These are phyloP conservation scores for Drusus annulatus DNA, from an alignment of 1,140 invertebrate species.

Conservation along the genomic window DNA sequence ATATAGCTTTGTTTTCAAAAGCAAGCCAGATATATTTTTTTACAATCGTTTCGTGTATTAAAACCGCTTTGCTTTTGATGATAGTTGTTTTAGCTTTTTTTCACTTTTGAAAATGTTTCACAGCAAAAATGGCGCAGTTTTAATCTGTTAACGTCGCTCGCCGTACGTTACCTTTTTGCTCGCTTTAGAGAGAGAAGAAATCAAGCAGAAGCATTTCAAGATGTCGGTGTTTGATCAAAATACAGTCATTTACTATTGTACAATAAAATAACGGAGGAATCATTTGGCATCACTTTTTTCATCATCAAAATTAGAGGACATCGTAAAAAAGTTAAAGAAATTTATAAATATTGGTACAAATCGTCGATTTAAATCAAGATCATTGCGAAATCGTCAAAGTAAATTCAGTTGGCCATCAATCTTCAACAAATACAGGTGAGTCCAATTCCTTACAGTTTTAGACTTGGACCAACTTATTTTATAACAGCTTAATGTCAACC, in stretches of 20 bases:
- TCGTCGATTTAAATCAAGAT: too few species aligned
- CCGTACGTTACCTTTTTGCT: background rate
- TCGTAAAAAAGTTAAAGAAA: too few species aligned
- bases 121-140: background rate
- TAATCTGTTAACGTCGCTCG: background rate
- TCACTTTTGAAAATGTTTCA: slow-evolving; percentile 12
- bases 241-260: slow-evolving; percentile 53
- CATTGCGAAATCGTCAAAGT: background rate
- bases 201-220: slow-evolving; percentile 12
- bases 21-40: background rate
- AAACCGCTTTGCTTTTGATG: background rate
- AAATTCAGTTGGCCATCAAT: background rate
- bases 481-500: too few species aligned
- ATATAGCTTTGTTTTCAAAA: background rate
- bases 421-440: slow-evolving; percentile 1
- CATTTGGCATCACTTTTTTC: slow-evolving; percentile 13
- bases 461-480: too few species aligned
- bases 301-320: background rate
- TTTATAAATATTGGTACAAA: too few species aligned
- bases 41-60: background rate
- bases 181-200: background rate
- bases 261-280: slow-evolving; percentile 50
- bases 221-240: slow-evolving; percentile 48
- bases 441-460: background rate
- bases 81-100: background rate